Base-by-base conservation (phyloP, 2,113 vertebrate genomes). In the Pachycephala philippinensis region DNA sequence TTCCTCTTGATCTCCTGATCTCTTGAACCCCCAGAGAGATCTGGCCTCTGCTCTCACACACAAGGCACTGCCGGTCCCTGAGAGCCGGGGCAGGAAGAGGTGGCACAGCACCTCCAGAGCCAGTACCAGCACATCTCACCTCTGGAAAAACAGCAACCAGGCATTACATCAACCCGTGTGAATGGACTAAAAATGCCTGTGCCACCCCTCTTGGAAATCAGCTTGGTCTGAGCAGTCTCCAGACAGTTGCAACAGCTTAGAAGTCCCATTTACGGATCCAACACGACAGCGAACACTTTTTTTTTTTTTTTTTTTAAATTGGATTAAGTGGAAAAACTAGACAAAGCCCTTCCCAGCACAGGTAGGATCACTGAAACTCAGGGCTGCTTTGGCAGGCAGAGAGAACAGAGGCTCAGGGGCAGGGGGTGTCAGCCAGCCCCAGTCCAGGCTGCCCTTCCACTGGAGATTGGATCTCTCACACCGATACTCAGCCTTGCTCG, bases 341-440 rank as follows among this genome's bases (percentile, higher is more conserved):
- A 61, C 44, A 72, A 81, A 87, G 69, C 60, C 64, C 49, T 84
- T 71, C 49, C 70, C 35, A 71, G 72, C 10, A 3, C 80, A 71
- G 64, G 77, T 78, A 42, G 30, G 69, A 74, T 82, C 74, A 21
- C 26, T 21, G 22, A 57, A 90, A 89, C 57, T 56, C 60, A 15
- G 72, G 40, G 68, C 86, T 76, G 82, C 40, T 92, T 39, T 37
- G 6, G 61, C 84, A 85, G 47, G 37, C 44, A 52, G 64, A 47
- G 17, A 5, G 78, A 68, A 37, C 33, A 69, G 71, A 42, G 71
- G 80, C 64, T 64, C 24, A 27, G 28, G 61, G 77, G 65, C 70
- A 59, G 65, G 47, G 88, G 91, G 33, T 66, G 70, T 40, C 66
- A 85, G 70, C 7, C 89, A 75, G 82, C 86, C 89, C 81, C n/a